Conservation (phyloP, 2,888 invertebrate species). For the Linnaemya tessellans region DNA sequence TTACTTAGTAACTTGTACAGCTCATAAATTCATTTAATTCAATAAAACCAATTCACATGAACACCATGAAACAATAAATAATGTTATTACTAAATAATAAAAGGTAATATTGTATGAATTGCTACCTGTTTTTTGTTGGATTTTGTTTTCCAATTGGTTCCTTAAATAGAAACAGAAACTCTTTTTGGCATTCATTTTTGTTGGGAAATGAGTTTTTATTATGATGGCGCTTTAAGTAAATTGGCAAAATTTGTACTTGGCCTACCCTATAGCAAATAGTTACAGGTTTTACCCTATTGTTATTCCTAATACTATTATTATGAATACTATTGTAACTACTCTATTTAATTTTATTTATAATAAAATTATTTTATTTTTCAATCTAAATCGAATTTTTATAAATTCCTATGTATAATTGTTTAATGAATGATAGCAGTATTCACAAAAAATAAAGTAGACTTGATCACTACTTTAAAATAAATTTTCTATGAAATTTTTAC, state of each 20-base stretch:
- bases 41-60: conserved; percentile 79
- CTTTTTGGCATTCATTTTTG: conserved; percentile 45
- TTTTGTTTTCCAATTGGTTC: conserved; percentile 34
- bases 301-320: too few relatives aligned
- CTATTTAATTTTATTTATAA: too few relatives aligned
- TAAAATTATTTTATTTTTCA: too few relatives aligned
- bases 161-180: conserved; percentile 35
- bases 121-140: conserved; percentile 74
- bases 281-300: too few relatives aligned
- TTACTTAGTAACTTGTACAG: conserved; percentile 59
- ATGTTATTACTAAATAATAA: conserved; percentile 83
- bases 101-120: conserved; percentile 78
- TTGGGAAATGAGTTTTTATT: conserved; percentile 47
- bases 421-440: too few relatives aligned
- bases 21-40: conserved; percentile 75
- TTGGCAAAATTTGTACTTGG: conserved; percentile 34
- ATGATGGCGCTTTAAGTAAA: conserved; percentile 67
- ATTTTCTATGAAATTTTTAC: too few relatives aligned
- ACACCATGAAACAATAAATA: conserved; percentile 82
- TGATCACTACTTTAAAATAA: too few relatives aligned
- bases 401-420: too few relatives aligned
- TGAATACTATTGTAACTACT: too few relatives aligned
- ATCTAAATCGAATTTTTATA: too few relatives aligned
- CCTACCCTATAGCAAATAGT: conserved; percentile 30
- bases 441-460: too few relatives aligned